Conservation (phyloP, 2,797 vertebrate genomes). For the Lerista edwardsae region DNA sequence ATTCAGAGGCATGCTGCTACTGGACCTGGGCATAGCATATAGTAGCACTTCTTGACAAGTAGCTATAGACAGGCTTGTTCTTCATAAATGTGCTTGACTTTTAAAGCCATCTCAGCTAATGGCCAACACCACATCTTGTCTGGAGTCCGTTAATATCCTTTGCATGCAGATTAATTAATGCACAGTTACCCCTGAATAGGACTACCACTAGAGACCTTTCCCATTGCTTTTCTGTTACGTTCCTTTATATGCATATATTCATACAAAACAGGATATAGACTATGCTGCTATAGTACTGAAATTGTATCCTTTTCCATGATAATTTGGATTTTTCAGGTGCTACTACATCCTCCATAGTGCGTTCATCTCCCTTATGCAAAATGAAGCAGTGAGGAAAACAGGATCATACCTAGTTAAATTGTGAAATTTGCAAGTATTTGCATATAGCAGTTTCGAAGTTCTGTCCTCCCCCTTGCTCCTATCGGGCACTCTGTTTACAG, state of each 20-base stretch:
- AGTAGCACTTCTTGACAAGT: no score
- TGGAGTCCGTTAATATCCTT: neutral
- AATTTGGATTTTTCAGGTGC: neutral
- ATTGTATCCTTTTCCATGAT: neutral
- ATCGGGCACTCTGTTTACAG: no score
- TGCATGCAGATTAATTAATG: neutral
- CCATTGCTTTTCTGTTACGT: no score
- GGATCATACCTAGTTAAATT: neutral
- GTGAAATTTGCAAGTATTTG: neutral
- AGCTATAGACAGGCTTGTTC: no score
- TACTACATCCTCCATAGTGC: neutral
- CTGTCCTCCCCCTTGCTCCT: no score
- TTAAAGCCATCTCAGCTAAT: no score
- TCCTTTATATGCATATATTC: neutral
- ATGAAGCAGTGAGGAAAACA: neutral
- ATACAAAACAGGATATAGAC: no score
- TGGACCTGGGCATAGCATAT: no score
- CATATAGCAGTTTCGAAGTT: neutral
- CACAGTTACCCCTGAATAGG: no score
- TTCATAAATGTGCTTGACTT: no score
- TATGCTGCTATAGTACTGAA: neutral
- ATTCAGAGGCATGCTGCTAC: no score
- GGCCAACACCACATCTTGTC: no score
- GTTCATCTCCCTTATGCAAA: neutral
- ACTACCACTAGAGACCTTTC: neutral